These are phyloP conservation scores for Theristus sp. DNA, from an alignment of 2,888 invertebrate genomes.

Conservation along the genomic window DNA sequence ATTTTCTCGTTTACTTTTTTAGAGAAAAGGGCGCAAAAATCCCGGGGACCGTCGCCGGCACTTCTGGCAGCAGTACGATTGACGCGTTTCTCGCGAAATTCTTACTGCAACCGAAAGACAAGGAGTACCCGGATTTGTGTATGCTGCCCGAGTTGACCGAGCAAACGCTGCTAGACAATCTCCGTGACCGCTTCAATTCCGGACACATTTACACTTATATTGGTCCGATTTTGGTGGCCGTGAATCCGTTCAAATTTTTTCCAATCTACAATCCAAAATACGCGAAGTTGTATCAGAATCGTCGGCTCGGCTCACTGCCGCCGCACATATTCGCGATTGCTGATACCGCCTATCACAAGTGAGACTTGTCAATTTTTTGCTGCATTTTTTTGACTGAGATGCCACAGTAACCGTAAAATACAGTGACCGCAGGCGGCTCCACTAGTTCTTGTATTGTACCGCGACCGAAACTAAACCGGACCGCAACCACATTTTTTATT, in stretches of 20 bases:
- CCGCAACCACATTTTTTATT: too few species aligned
- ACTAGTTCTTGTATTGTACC: too few species aligned
- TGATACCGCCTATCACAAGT: conserved; percentile 26
- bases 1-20: too few species aligned
- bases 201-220: conserved; percentile 91
- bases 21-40: not conserved
- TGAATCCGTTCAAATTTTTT: conserved; percentile 71
- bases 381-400: not conserved
- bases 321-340: conserved; percentile 84
- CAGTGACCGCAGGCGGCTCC: too few species aligned
- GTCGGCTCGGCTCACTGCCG: conserved; percentile 69
- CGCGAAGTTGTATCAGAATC: conserved; percentile 81
- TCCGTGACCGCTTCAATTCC: conserved; percentile 61
- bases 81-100: conserved; percentile 82
- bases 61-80: conserved; percentile 48
- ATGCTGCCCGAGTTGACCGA: conserved; percentile 86
- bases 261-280: conserved; percentile 95
- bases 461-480: too few species aligned
- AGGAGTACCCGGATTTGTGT: conserved; percentile 85
- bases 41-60: conserved; percentile 36
- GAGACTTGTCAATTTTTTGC: conserved; percentile 2
- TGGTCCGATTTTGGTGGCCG: conserved; percentile 70
- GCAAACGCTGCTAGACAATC: conserved; percentile 70
- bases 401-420: too few species aligned
- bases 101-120: conserved; percentile 63